phyloP scores from a whole-genome alignment of 2,888 invertebrate species.

The Byasa hedistus region DNA sequence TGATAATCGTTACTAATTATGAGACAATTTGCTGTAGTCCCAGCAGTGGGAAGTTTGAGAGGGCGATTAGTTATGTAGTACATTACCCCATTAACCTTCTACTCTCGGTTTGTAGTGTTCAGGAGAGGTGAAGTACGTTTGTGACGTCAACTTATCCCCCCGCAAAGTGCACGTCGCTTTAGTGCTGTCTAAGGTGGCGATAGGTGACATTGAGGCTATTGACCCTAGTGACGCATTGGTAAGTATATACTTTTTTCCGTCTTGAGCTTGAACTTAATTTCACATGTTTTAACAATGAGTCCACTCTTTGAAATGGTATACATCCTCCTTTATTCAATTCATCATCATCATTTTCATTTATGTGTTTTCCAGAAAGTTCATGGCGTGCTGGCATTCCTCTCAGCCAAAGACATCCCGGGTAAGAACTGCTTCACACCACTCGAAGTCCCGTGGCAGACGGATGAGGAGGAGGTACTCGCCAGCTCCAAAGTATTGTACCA shows the following conservation, averaged over 20 bases:
- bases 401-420: conserved; percentile 86
- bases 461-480: conserved; percentile 76
- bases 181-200: conserved; percentile 76
- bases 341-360: no score
- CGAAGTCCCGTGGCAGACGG: conserved; percentile 54
- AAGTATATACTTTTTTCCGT: conserved; percentile 39
- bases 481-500: conserved; percentile 80
- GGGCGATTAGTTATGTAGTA: no score
- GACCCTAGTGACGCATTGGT: conserved; percentile 83
- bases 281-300: no score
- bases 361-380: conserved; percentile 75
- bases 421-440: conserved; percentile 79
- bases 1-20: no score
- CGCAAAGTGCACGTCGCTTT: conserved; percentile 85
- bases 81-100: no score
- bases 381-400: conserved; percentile 83
- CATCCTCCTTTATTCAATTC: no score
- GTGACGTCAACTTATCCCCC: conserved; percentile 78
- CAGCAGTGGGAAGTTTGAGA: no score
- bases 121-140: conserved; percentile 84
- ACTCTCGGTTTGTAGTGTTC: conserved; percentile 68
- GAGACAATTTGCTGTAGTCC: no score
- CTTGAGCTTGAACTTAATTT: no score
- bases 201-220: conserved; percentile 79
- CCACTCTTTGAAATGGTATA: no score